Evolutionary conservation across 2,797 vertebrate species (phyloP).

Genomic region (Zenarchopterus dispar): DNA sequence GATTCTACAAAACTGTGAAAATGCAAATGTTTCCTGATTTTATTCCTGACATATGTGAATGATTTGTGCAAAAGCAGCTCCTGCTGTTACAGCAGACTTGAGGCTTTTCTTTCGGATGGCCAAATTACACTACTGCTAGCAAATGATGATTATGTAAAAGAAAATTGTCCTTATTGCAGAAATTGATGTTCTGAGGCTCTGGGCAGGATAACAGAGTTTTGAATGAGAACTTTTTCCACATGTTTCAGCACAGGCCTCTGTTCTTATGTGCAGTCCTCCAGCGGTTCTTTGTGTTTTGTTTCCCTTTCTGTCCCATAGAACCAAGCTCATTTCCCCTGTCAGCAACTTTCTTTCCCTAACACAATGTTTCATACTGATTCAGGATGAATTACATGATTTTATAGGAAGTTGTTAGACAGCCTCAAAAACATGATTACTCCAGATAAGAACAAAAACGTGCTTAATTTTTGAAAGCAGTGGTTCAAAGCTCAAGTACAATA

Average conservation of each 20-base stretch:
- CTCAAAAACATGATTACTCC: conserved; percentile 34
- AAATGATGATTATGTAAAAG: no score
- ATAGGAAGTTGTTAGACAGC: conserved; percentile 28
- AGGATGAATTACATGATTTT: conserved; percentile 29
- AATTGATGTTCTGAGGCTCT: no score
- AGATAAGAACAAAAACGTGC: conserved; percentile 9
- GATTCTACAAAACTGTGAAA: no score
- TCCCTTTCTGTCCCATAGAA: conserved; percentile 1
- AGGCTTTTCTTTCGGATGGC: no score
- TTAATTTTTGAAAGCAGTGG: conserved; percentile 15
- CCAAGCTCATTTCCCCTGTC: not conserved
- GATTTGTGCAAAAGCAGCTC: no score
- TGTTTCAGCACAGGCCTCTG: not conserved
- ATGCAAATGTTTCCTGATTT: no score
- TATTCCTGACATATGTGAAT: no score
- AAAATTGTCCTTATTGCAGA: no score
- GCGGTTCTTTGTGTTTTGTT: conserved; percentile 14
- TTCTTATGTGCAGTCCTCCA: not conserved
- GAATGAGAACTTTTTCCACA: no score
- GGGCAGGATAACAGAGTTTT: not conserved
- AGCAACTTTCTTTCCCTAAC: conserved; percentile 16
- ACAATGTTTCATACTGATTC: conserved; percentile 1
- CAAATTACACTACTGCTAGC: no score
- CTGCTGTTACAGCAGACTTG: no score
- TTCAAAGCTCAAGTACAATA: conserved; percentile 8